phyloP scores from a whole-genome alignment of 35 echinoderm and acorn worm genomes.

The Heliocidaris erythrogramma region DNA sequence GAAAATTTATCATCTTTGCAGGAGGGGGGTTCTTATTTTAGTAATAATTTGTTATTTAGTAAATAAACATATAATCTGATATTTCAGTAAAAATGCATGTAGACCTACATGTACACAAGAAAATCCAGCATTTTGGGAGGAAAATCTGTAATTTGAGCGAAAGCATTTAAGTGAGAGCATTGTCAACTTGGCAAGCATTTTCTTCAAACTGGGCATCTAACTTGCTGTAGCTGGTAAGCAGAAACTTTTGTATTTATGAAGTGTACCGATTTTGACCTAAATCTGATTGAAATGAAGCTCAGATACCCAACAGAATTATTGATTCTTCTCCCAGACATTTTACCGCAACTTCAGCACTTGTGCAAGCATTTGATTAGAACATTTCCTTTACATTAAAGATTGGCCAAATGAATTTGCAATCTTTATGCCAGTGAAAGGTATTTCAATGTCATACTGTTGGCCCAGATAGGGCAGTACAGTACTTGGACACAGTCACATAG shows the following conservation, averaged over 20 bases:
- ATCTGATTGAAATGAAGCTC: neutral
- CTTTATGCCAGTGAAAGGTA: neutral
- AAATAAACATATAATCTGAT: neutral
- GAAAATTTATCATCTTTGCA: too few relatives aligned
- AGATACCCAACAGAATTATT: neutral
- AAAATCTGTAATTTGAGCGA: neutral
- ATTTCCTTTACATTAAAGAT: neutral
- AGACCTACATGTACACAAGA: neutral
- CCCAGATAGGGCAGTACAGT: neutral
- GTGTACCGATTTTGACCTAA: neutral
- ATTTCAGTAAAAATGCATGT: neutral
- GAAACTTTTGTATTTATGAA: too few relatives aligned
- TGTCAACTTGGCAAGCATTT: neutral
- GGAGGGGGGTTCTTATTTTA: too few relatives aligned
- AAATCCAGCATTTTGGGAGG: neutral
- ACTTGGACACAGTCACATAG: neutral
- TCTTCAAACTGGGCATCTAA: neutral
- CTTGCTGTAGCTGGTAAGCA: neutral
- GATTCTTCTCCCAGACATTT: neutral
- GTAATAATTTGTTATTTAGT: too few relatives aligned
- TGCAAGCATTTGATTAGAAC: neutral
- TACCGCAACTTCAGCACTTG: neutral
- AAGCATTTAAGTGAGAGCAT: neutral
- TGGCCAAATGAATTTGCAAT: neutral
- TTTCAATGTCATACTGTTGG: neutral